These are phyloP conservation scores for Drosophila repleta DNA, from an alignment of 1,140 invertebrate species.

Conservation along the genomic window DNA sequence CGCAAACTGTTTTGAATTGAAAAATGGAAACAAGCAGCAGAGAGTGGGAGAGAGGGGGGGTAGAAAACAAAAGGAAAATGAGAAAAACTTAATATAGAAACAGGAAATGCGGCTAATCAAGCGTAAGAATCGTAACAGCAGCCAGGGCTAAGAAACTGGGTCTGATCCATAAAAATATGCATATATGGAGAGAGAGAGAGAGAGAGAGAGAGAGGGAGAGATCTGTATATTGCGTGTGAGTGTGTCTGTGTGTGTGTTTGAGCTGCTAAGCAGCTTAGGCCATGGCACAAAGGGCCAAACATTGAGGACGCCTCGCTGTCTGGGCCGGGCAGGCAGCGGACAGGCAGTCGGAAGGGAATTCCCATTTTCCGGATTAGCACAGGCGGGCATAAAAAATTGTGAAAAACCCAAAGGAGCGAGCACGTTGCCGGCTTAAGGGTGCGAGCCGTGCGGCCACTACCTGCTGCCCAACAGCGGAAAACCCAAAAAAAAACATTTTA, in stretches of 20 bases:
- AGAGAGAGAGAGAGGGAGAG: not conserved
- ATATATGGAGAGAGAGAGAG: too few species aligned
- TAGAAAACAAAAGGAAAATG: conserved; percentile 1
- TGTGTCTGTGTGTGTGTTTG: not conserved
- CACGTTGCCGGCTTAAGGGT: conserved; percentile 61
- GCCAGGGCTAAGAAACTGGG: too few species aligned
- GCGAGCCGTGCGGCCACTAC: conserved; percentile 50
- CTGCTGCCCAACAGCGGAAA: not conserved
- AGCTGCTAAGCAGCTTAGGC: conserved; percentile 32
- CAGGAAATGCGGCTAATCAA: conserved; percentile 79
- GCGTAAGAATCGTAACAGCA: conserved; percentile 70
- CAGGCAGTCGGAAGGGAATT: conserved; percentile 72
- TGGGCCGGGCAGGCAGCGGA: conserved; percentile 8
- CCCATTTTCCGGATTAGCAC: conserved; percentile 76
- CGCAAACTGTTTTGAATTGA: conserved; percentile 78
- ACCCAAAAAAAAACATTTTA: conserved; percentile 2
- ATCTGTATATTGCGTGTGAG: too few species aligned
- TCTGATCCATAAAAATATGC: too few species aligned
- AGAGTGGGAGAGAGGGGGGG: not conserved
- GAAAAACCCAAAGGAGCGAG: conserved; percentile 31
- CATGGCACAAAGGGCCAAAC: conserved; percentile 1
- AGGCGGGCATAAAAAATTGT: conserved; percentile 42
- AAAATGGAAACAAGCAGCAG: conserved; percentile 27
- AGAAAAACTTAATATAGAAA: conserved; percentile 30
- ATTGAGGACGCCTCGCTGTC: not conserved